Base-by-base conservation (phyloP, 2,888 invertebrate genomes). In the Noctuana brunneofusca region DNA sequence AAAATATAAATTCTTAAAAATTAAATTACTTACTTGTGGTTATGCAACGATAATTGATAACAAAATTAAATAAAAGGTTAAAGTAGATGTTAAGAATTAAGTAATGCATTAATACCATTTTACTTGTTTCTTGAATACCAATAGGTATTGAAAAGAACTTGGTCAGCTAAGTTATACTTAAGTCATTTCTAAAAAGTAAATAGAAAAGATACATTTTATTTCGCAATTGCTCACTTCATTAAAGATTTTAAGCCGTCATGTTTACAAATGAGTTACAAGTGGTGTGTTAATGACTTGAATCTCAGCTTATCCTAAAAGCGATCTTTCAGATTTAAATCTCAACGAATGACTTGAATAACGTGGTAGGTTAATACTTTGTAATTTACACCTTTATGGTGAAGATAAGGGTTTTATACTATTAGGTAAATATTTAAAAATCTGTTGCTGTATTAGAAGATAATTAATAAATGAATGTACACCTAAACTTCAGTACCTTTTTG, bases 221-320 rank as follows among this genome's bases (percentile, higher is more conserved):
- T 43, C 18, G 50, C 27, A 35, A 24, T 58, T 50, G 24, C 24
- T 14, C 12, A 35, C 35, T 38, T 35, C 20, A 38, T 16, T 35
- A 22, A 3, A 22, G 3, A 22, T 43, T 22, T 54, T 22, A 38
- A 54, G 14, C 14, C 20, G 53, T 54, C 53, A 54, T 54, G 53
- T 35, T 54, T 54, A 54, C 53, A 54, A 54, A 54, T 54, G 32
- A 38, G 22, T 9, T n/a, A 22, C 53, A 38, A 54, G 53, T 12
- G 16, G 14, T 48, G 48, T 24, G 8, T 54, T 54, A 41, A 41
- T 38, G 38, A 38, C 35, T 54, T 35, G 54, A 38, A 38, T 22
- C 54, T 54, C 6, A 54, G 35, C 20, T 38, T 54, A 54, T 54
- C 38, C 11, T 35, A 35, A 53, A n/a, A 35, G 54, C 22, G 35